Evolutionary conservation across 2,113 vertebrate genomes (phyloP).

Genomic region (Tenebrosternarchus preto): DNA sequence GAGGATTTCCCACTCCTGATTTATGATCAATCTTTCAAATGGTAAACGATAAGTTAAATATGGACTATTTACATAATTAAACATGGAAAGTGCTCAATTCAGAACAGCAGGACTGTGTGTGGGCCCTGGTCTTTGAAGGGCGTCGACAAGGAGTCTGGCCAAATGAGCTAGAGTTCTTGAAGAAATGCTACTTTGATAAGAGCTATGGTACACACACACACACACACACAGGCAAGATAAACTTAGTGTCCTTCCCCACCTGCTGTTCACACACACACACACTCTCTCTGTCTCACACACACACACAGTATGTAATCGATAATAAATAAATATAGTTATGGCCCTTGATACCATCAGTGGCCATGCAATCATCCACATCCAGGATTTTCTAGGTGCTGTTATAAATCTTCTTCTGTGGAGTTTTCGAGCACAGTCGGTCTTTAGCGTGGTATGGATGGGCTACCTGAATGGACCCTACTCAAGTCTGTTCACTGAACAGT

Average conservation of each 20-base stretch:
- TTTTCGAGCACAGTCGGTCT: background rate
- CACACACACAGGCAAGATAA: background rate
- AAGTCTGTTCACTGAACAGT: too few relatives aligned
- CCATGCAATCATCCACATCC: background rate
- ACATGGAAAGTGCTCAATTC: background rate
- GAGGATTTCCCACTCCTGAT: constrained; percentile 6
- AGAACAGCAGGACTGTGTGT: background rate
- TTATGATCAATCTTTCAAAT: too few relatives aligned
- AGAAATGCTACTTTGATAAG: too few relatives aligned
- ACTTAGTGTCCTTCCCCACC: too few relatives aligned
- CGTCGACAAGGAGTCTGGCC: background rate
- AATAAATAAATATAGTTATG: constrained; percentile 22
- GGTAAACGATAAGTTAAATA: too few relatives aligned
- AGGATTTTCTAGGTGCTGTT: background rate
- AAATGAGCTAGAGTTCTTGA: too few relatives aligned
- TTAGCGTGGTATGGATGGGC: background rate
- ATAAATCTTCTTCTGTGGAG: background rate
- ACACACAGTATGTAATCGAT: background rate
- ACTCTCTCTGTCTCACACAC: too few relatives aligned
- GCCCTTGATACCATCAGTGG: background rate
- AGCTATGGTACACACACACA: too few relatives aligned
- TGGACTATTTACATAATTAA: background rate
- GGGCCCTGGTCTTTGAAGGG: background rate
- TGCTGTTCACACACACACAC: background rate
- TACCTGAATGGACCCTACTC: too few relatives aligned